Conservation (phyloP, 2,888 invertebrate species). For the Hololepta plana region DNA sequence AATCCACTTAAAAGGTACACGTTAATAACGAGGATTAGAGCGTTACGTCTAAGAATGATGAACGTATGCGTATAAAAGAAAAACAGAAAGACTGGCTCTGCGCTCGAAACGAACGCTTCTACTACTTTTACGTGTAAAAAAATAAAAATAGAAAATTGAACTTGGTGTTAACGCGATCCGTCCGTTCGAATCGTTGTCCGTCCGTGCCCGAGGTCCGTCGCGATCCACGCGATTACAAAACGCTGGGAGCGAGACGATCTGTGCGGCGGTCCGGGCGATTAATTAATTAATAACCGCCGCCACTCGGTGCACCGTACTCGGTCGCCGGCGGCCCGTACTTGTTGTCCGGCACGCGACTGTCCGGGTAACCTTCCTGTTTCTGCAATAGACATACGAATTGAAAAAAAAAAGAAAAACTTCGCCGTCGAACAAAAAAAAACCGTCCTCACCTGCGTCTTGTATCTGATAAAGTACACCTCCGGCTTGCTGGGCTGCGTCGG, state of each 20-base stretch:
- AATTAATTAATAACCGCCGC: constrained; percentile 11
- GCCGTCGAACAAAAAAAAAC: constrained; percentile 1
- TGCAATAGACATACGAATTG: constrained; percentile 8
- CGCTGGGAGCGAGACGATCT: constrained; percentile 9
- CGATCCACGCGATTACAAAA: too few species aligned
- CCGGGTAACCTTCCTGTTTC: constrained; percentile 27
- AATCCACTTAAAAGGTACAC: too few species aligned
- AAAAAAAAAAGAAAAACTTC: constrained; percentile 1
- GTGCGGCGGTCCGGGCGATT: constrained; percentile 5
- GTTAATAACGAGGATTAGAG: too few species aligned
- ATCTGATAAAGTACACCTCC: constrained; percentile 81
- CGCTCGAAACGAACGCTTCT: too few species aligned
- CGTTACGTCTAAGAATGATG: too few species aligned
- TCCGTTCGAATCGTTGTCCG: too few species aligned
- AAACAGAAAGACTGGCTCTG: too few species aligned
- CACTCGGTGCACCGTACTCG: constrained; percentile 35
- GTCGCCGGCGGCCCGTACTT: constrained; percentile 34
- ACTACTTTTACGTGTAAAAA: too few species aligned
- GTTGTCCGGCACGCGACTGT: constrained; percentile 25
- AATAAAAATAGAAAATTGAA: too few species aligned
- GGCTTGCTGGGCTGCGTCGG: constrained; percentile 79
- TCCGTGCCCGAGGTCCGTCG: too few species aligned
- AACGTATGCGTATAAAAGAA: too few species aligned
- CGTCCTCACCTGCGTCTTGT: constrained; percentile 56
- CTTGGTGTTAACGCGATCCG: too few species aligned